phyloP scores from a whole-genome alignment of 1,140 invertebrate genomes.

The Euborellia annulipes region DNA sequence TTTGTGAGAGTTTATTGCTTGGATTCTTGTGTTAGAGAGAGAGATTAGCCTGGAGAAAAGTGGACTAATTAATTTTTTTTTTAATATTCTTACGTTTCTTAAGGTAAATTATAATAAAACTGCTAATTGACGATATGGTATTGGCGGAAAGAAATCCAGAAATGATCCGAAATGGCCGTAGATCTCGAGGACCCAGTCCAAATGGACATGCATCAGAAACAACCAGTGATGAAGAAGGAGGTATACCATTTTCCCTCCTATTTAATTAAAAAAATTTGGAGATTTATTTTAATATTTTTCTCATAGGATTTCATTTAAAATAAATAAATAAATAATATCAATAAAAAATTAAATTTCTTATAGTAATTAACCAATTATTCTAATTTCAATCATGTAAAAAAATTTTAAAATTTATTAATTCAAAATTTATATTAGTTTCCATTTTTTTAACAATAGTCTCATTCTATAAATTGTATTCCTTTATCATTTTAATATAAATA shows the following conservation, averaged over 20 bases:
- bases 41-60: no score
- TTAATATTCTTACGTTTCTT: no score
- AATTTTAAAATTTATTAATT: not conserved
- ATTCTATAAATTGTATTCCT: no score
- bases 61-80: no score
- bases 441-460: no score
- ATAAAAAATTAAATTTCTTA: no score
- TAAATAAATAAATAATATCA: not conserved
- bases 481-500: no score
- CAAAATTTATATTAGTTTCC: not conserved
- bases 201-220: conserved; percentile 64
- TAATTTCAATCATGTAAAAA: no score
- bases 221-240: conserved; percentile 65
- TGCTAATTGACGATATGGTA: conserved; percentile 52
- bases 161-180: conserved; percentile 62
- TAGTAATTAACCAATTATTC: no score
- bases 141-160: conserved; percentile 70
- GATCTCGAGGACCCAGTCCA: conserved; percentile 74
- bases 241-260: conserved; percentile 18
- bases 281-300: conserved; percentile 6
- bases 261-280: not conserved
- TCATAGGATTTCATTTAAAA: no score
- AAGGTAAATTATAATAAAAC: not conserved
- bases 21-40: no score
- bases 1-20: no score